Evolutionary conservation across 2,797 vertebrate genomes (phyloP), one percentile per base, ranked within the genome.

Genomic region (Sebastes minor): DNA sequence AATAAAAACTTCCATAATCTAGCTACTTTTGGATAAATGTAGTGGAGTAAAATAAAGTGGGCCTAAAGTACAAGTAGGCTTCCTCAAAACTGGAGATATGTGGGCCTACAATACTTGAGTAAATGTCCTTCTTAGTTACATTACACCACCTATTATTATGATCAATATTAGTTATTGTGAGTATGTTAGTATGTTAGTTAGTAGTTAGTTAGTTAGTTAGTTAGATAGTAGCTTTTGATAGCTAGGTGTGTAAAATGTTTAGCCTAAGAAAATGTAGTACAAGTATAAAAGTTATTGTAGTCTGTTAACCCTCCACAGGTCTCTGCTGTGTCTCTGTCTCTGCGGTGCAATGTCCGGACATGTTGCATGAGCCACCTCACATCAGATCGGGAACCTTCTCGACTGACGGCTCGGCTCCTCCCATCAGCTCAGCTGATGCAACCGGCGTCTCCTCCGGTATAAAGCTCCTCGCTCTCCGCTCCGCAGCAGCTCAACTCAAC

Each of bases 341-440:
- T 8, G 16, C 42, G 1, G 14, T 11, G 86, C 14, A 92, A 93
- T 27, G 62, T 5, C 59, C 12, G 1, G 23, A 8, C 30, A 46
- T 65, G 59, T 94, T 94, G 93, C 94, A 61, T 76, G 82, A 80
- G 63, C 20, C 76, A 1, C n/a, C 0, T 18, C 42, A 6, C 32
- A 1, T 35, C 23, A 46, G 5, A 13, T 14, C 71, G 1, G 65
- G 89, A 93, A 86, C 1, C 1, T 89, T 93, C 91, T 66, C 0
- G 91, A 86, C 11, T 53, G 23, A 76, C 61, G 38, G 23, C 28
- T n/a, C 7, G 49, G 85, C 69, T 63, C 86, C 85, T 76, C 91
- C 90, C 91, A 73, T 16, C 42, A 18, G 2, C 73, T 84, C 88
- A 87, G 91, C 95, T 96, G 95, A 96, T 55, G 95, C 93, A 95